Evolutionary conservation across 1,140 invertebrate species (phyloP).

Genomic region (Drosophila fuyamai): DNA sequence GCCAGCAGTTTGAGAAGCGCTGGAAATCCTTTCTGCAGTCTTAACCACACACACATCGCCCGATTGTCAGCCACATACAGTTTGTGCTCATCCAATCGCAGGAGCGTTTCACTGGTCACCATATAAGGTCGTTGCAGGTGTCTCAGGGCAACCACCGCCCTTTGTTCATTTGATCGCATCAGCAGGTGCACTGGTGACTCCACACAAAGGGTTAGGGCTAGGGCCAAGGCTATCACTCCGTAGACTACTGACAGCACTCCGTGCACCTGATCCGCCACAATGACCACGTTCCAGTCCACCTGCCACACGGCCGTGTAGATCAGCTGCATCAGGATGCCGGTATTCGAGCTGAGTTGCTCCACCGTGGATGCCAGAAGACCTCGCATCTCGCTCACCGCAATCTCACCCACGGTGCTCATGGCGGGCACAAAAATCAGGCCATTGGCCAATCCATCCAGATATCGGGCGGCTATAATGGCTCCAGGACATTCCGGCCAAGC

Average conservation of each 20-base stretch:
- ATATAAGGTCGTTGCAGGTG: constrained; percentile 68
- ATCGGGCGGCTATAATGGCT: constrained; percentile 63
- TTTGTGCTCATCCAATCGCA: constrained; percentile 74
- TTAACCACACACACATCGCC: constrained; percentile 26
- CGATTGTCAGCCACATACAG: constrained; percentile 59
- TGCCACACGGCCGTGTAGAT: constrained; percentile 58
- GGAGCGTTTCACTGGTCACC: constrained; percentile 72
- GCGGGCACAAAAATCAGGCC: constrained; percentile 71
- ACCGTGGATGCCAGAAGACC: constrained; percentile 55
- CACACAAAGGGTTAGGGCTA: constrained; percentile 53
- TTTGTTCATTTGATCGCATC: constrained; percentile 54
- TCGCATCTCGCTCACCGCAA: constrained; percentile 48
- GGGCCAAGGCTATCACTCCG: constrained; percentile 43
- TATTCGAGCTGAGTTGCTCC: constrained; percentile 61
- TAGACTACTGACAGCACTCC: constrained; percentile 60
- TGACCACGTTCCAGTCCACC: constrained; percentile 37
- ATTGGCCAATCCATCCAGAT: constrained; percentile 74
- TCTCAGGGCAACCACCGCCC: constrained; percentile 56
- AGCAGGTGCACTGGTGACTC: constrained; percentile 72
- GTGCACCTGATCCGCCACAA: constrained; percentile 63
- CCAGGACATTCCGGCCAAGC: constrained; percentile 36
- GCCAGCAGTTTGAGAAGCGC: constrained; percentile 57
- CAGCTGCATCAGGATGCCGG: constrained; percentile 68
- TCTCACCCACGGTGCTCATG: constrained; percentile 62
- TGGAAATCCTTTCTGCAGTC: constrained; percentile 34